Conservation (phyloP, 35 echinoderm and acorn worm species). For the Heliocidaris tuberculata region DNA sequence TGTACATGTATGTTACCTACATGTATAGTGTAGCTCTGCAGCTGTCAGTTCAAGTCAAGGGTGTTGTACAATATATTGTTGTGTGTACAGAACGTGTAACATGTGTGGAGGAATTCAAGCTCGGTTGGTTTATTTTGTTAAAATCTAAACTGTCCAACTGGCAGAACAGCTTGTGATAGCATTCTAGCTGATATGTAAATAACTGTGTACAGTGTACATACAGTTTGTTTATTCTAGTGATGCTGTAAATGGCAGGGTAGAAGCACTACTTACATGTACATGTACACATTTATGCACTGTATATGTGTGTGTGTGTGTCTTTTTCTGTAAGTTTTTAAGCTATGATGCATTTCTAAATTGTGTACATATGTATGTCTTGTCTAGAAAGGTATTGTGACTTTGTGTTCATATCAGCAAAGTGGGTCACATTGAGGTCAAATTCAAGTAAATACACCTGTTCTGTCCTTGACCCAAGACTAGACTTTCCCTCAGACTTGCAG, state of each 20-base stretch:
- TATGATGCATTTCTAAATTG: neutral
- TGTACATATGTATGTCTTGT: neutral
- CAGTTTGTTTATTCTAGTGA: neutral
- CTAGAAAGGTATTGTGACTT: neutral
- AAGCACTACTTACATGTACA: neutral
- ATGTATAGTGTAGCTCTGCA: too few relatives aligned
- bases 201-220: conserved; percentile 2
- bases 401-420: neutral
- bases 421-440: conserved; percentile 38
- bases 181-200: neutral
- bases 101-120: too few relatives aligned
- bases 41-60: too few relatives aligned
- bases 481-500: neutral
- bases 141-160: neutral
- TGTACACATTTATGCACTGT: neutral
- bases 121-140: neutral
- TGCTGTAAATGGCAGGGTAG: neutral
- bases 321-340: neutral
- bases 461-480: conserved; percentile 40
- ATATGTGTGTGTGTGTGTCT: neutral
- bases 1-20: too few relatives aligned
- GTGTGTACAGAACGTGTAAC: neutral
- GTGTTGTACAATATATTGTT: too few relatives aligned
- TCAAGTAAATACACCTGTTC: conserved; percentile 38
- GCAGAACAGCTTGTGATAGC: neutral